Base-by-base conservation (phyloP, 2,797 vertebrate species). In the Babyrousa celebensis region DNA sequence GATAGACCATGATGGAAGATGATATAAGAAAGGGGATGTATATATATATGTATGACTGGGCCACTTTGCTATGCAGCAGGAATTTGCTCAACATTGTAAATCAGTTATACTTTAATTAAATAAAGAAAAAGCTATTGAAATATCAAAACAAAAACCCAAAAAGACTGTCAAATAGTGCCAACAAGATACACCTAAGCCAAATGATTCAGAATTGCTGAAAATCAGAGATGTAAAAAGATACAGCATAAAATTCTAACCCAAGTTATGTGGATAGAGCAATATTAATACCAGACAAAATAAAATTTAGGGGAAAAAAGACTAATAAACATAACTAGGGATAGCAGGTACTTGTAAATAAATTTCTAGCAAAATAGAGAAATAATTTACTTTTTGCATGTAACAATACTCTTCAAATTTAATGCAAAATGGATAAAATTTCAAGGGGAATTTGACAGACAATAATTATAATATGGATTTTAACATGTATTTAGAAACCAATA, bases 141-240 rank as follows among this genome's bases (percentile, higher is more conserved):
- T 78, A 82, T 67, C 25, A 84, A 85, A 83, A 58, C 20, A 65
- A 68, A 65, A 80, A 89, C 62, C 52, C 6, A 52, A 92, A 92
- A 65, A 72, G 85, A 25, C 6, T 63, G 0, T 32, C 36, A 70
- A 6, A 10, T 70, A 48, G 86, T 82, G 29, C 11, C 58, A 8
- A n/a, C 16, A 71, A 40, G 65, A 62, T 29, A 36, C 21, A 87
- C 32, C 18, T 84, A 60, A 79, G 7, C 5, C 63, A 54, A 52
- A 25, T 87, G 17, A 83, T 17, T 89, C 29, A 83, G 21, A 71
- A 68, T 25, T 93, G 6, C n/a, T 84, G 27, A 91, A 91, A 54
- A 87, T 78, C 4, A 60, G 43, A 86, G 25, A 15, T 32, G n/a
- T 74, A 32, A 67, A 62, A 79, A 43, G 20, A 79, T 60, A 54